Base-by-base conservation (phyloP, 2,797 vertebrate species). In the Phataginus tetradactyla region DNA sequence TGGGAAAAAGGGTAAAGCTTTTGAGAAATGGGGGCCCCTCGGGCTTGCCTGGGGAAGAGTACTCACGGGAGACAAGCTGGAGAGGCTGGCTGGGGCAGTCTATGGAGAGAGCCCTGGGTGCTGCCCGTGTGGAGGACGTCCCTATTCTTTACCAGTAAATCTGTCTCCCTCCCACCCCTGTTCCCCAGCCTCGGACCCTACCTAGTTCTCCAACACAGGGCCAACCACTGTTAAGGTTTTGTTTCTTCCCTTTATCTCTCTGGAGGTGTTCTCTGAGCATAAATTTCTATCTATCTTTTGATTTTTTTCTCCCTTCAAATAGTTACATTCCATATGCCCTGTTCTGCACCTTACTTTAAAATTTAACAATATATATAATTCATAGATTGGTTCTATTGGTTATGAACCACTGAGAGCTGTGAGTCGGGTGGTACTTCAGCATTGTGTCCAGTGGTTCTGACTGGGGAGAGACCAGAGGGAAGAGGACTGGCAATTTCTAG, bases 281-380 rank as follows among this genome's bases (percentile, higher is more conserved):
- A 88, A 23, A 53, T 86, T 34, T 66, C 7, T 72, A 83, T 37
- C 27, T 94, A 2, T 72, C 20, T 42, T 95, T 91, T 80, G 20
- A 49, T 75, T 10, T 71, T 59, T 69, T 64, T 77, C 63, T 66
- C 9, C 21, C 8, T 59, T 81, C 55, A 53, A 79, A 93, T 53
- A 80, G 39, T 78, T 96, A 77, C 37, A n/a, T 91, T 96, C 21
- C 23, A 94, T 79, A 83, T 32, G 37, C 18, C 20, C 66, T 80
- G 6, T 51, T 66, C 14, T 63, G 25, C 37, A 55, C 34, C 21
- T 59, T 86, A 23, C 37, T 63, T 95, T 86, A 49, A 21, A 66
- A 74, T 81, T 85, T 78, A 71, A 91, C 75, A 55, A 23, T 88
- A 34, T 66, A 23, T 88, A 34, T 66, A 86, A 39, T 53, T 81